Evolutionary conservation across 2,888 invertebrate genomes (phyloP), one percentile per base, ranked within the genome.

Genomic region (Linnaemya vulpina): DNA sequence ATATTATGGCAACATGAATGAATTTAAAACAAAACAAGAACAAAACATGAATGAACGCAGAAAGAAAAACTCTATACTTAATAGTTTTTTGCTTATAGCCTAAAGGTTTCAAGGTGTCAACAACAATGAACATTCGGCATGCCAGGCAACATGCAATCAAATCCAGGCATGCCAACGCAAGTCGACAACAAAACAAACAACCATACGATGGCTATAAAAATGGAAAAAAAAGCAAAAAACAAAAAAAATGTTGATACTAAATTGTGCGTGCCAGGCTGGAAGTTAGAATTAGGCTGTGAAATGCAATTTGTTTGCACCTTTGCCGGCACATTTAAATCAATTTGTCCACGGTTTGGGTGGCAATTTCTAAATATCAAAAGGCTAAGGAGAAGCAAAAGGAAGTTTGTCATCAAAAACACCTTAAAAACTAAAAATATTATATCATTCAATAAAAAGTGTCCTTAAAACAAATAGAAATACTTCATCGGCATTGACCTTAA

Each of bases 331-430:
- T 88, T 87, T 88, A 90, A 77, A 91, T 90, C 89, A 88, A 90
- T 90, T 90, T 89, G 84, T 87, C 79, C 89, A 89, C 91, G 90
- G 89, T 87, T 89, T 91, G 91, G 90, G 91, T 90, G 90, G 91
- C n/a, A 86, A 60, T 38, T 38, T 13, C 3, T 35, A 9, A 53
- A 38, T 35, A 51, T 40, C 43, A 22, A 38, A 63, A 40, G n/a
- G n/a, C n/a, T n/a, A n/a, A n/a, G 30, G 30, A 30, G 5, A 5
- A 30, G 30, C 30, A 22, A 20, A 53, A 7, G 0, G 11, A 30
- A 22, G 9, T 60, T 60, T 74, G 67, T 49, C 73, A 49, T 25
- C 60, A 60, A 67, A 51, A 70, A 25, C 53, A 63, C 43, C 78
- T 68, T 51, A 35, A 51, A 46, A 30, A 40, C 15, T n/a, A 38